Conservation (phyloP, 1,140 invertebrate genomes). For the Micrasema longulum region DNA sequence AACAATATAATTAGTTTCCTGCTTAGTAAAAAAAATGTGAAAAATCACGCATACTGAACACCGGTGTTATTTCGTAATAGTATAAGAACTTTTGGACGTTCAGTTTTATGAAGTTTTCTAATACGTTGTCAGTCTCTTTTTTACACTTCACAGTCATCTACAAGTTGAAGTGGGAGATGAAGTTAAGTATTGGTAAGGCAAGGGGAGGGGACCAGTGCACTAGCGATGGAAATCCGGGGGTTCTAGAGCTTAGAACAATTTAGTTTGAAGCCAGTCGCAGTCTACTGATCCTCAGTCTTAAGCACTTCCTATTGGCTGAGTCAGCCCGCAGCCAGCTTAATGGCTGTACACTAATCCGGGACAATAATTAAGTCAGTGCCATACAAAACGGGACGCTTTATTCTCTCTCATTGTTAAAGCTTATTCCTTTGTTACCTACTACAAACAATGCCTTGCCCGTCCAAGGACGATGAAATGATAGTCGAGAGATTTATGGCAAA, state of each 20-base stretch:
- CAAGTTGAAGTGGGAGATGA: no score
- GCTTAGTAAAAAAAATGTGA: no score
- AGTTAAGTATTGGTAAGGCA: neutral
- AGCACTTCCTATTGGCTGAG: slow-evolving; percentile 51
- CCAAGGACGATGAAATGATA: slow-evolving; percentile 16
- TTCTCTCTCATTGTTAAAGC: slow-evolving; percentile 27
- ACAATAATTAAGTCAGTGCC: slow-evolving; percentile 49
- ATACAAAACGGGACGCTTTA: slow-evolving; percentile 36
- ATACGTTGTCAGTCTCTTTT: no score
- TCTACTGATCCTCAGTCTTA: slow-evolving; percentile 50
- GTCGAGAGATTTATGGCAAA: neutral
- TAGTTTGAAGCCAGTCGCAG: slow-evolving; percentile 39
- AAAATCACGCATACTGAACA: no score
- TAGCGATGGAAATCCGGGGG: slow-evolving; percentile 43
- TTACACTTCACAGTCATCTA: no score
- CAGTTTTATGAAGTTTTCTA: no score
- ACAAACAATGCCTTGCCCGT: slow-evolving; percentile 22
- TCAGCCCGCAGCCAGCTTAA: slow-evolving; percentile 47
- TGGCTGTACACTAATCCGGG: slow-evolving; percentile 46
- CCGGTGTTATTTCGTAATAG: no score
- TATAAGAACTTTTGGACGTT: no score
- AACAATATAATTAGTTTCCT: no score
- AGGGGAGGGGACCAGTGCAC: slow-evolving; percentile 6
- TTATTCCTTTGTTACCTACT: slow-evolving; percentile 20
- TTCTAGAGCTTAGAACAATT: slow-evolving; percentile 47